phyloP scores from a whole-genome alignment of 2,113 vertebrate genomes.

The Eublepharis macularius region DNA sequence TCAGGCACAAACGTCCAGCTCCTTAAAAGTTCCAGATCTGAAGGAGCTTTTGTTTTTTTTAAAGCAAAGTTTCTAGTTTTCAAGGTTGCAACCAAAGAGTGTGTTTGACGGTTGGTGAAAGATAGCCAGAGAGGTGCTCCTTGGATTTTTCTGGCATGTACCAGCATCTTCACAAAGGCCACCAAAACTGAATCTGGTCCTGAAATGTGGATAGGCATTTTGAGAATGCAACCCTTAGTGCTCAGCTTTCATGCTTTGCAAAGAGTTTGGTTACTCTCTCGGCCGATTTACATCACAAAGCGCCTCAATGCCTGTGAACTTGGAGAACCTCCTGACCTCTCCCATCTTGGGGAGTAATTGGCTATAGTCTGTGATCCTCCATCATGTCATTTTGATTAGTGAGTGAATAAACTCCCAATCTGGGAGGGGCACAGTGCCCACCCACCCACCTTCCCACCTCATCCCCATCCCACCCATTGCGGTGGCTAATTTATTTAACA shows the following conservation, averaged over 20 bases:
- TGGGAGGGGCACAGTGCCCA: constrained; percentile 35
- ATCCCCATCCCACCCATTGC: constrained; percentile 41
- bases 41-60: too few species aligned
- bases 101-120: neutral
- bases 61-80: neutral
- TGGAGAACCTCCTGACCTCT: constrained; percentile 85
- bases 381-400: constrained; percentile 75
- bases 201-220: too few species aligned
- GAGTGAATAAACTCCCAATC: constrained; percentile 75
- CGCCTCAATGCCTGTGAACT: constrained; percentile 78
- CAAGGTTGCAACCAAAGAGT: neutral
- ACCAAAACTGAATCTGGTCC: too few species aligned
- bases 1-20: neutral
- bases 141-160: too few species aligned
- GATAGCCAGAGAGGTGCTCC: neutral
- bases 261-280: constrained; percentile 46
- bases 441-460: constrained; percentile 30
- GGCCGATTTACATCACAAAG: constrained; percentile 87
- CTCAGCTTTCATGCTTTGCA: neutral
- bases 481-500: constrained; percentile 30
- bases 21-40: neutral
- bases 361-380: constrained; percentile 77
- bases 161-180: too few species aligned
- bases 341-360: constrained; percentile 85
- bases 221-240: too few species aligned